Base-by-base conservation (phyloP, 2,113 vertebrate genomes). In the Rhea pennata region DNA sequence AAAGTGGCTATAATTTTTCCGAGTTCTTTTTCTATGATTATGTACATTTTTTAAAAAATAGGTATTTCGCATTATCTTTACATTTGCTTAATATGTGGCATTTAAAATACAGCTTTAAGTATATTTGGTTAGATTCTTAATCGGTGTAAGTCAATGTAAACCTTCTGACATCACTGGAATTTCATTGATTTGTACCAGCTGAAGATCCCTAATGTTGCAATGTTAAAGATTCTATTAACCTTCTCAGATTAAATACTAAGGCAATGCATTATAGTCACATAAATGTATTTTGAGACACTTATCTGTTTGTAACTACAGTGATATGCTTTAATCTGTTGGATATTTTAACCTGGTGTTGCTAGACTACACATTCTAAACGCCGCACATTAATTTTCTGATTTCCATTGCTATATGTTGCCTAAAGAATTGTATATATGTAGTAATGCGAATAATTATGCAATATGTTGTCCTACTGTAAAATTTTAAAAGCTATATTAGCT, bases 201-300 rank as follows among this genome's bases (percentile, higher is more conserved):
- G 0, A 85, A 81, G 58, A n/a, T 79, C 0, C 0, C 8, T 86
- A 5, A 2, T 58, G n/a, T 50, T 74, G 70, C 69, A 39, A 5
- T 17, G 40, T 65, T 77, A 40, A 82, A 84, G 58, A 51, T 83
- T 92, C 39, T 79, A 29, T 61, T 64, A 17, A 79, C 54, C 48
- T 50, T 24, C 48, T 9, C 17, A 71, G 39, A 54, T 29, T 22
- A 83, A 53, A 40, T 53, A 61, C 15, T 12, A 72, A 90, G 71
- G 71, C 73, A 79, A 83, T 91, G 53, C 0, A 0, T 74, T 87
- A 29, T 6, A 75, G 73, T 88, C 53, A 23, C 0, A 9, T 42
- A 91, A 92, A 86, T 90, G 87, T 84, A 89, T 70, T 92, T 78
- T 50, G 59, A 73, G 62, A 77, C 62, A 24, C 39, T 66, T 87